Base-by-base conservation (phyloP, 2,113 vertebrate genomes). In the Alouatta palliata region DNA sequence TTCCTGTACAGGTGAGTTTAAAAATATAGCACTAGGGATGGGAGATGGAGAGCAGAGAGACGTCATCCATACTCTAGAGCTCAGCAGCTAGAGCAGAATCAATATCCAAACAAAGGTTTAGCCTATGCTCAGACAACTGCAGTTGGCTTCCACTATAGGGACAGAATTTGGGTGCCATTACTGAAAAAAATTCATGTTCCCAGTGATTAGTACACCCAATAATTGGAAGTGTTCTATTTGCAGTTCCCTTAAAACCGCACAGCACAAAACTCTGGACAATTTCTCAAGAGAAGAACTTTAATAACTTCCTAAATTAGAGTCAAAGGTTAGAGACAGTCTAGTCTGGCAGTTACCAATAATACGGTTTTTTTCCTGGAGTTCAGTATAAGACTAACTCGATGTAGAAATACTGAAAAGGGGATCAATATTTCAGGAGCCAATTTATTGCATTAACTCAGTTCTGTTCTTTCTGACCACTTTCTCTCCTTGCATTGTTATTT, bases 321-420 rank as follows among this genome's bases (percentile, higher is more conserved):
- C 89, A 82, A 90, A 90, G 84, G 32, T 92, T 16, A 77, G 75
- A 77, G 52, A n/a, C 45, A 68, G 35, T 75, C 27, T 66, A 68
- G 37, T 75, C 27, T 66, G 14, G 27, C 3, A 61, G 47, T 56
- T 61, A 70, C 2, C 35, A 52, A 83, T 25, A 47, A 85, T 87
- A 40, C 37, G 4, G 40, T n/a, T 94, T 25, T 98, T 94, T 90
- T 90, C 52, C 40, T 45, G 61, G 68, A 23, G 20, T 49, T 93
- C 32, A 14, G 8, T 16, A 3, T 20, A 61, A 96, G 30, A 54
- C 70, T 77, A 91, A 81, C 66, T 8, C 27, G 14, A 83, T 23
- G 35, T 70, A 61, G 19, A 90, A 68, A 70, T 19, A 54, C 17
- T 68, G 16, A 14, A 79, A 91, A 79, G 52, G 30, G 23, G 12